phyloP scores from a whole-genome alignment of 2,888 invertebrate genomes.

The Tetranychus piercei region DNA sequence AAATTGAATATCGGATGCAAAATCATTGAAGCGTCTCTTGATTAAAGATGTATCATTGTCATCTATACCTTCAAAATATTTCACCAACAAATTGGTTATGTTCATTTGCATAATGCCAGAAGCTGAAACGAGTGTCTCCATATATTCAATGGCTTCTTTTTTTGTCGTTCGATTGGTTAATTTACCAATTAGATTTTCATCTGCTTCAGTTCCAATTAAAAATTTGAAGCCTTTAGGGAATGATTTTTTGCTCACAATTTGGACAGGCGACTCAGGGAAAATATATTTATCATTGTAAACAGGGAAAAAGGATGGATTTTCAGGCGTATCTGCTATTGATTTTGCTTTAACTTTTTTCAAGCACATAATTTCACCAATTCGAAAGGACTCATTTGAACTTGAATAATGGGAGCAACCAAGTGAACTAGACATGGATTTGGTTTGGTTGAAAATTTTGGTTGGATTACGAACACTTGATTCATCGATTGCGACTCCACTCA shows the following conservation, averaged over 20 bases:
- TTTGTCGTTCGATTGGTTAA: not conserved
- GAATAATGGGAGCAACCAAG: not conserved
- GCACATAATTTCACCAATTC: not conserved
- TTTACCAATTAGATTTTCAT: not conserved
- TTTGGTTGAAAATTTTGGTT: not conserved
- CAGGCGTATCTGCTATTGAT: not conserved
- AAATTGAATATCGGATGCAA: not conserved
- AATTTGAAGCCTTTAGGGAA: not conserved
- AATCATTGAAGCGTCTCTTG: not conserved
- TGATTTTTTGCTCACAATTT: not conserved
- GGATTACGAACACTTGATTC: not conserved
- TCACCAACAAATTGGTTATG: not conserved
- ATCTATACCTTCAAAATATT: not conserved
- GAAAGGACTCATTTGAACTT: not conserved
- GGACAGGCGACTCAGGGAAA: not conserved
- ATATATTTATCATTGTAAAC: not conserved
- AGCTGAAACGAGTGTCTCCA: too few species aligned
- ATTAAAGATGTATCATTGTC: not conserved
- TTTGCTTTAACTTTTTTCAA: not conserved
- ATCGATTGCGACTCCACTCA: not conserved
- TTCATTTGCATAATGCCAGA: not conserved
- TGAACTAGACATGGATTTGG: not conserved
- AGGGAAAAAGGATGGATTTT: not conserved
- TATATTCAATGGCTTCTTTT: not conserved
- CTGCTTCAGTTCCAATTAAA: not conserved